Base-by-base conservation (phyloP, 1,140 invertebrate genomes). In the Ruditapes philippinarum region DNA sequence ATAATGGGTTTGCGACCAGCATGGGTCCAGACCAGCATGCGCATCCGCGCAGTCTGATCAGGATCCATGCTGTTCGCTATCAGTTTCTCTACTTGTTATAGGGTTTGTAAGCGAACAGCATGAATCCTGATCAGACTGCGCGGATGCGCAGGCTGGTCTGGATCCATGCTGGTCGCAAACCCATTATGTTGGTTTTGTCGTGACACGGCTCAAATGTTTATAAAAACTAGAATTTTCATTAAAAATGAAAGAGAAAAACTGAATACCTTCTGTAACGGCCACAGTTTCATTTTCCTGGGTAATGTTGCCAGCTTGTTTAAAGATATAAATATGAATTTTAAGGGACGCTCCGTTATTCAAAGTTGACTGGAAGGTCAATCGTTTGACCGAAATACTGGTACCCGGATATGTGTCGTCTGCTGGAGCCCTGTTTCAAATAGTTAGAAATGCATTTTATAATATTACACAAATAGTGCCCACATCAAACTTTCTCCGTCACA, bases 311-410 rank as follows among this genome's bases (percentile, higher is more conserved):
- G 19, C 62, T 17, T 38, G 38, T 22, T 73, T 84, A 31, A 84
- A 84, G 14, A 73, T 17, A 28, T 84, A 84, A 19, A 84, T 42
- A n/a, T 84, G 45, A 17, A 84, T 22, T 65, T 70, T 42, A 7
- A 84, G 12, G 5, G 14, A 38, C 1, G 81, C 81, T 3, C 40
- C 40, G 33, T 84, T 84, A 1, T 31, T 70, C 3, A 84, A 31
- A 3, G 60, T 28, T 11, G 81, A 60, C 42, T 45, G 14, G 40
- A 73, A 68, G 9, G 42, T 45, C 7, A 84, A 9, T 17, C 40
- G 31, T 25, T 40, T 14, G 0, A 62, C 62, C 4, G 9, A 36
- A 1, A 84, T 49, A 19, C 31, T 54, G 14, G 81, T 84, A 22
- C 19, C 40, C n/a, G 65, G 62, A 38, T 84, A 84, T 5, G 17